Percentiles rank a stretch among this genome's conserved stretches.
These are phyloP conservation scores for Naso thynnoides DNA, from an alignment of 2,797 vertebrate species.

Conservation along the genomic window DNA sequence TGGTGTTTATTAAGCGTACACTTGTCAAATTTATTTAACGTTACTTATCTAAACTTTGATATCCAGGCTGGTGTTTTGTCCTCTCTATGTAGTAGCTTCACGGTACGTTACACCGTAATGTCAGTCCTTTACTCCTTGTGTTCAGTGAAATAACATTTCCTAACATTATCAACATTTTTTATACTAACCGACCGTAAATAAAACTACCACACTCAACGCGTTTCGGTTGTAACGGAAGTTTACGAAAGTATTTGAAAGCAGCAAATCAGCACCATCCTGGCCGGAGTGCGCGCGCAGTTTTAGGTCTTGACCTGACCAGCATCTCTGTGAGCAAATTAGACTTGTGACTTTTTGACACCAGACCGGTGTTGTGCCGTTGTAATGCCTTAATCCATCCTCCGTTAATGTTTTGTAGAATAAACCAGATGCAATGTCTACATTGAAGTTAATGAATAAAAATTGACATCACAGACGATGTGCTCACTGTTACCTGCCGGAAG, in stretches of 20 bases:
- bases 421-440: too few species aligned
- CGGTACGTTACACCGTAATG: not conserved
- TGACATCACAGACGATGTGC: too few species aligned
- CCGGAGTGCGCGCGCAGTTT: constrained; percentile 54
- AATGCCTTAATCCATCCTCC: too few species aligned
- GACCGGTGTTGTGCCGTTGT: too few species aligned
- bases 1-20: not conserved
- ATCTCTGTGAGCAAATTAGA: too few species aligned
- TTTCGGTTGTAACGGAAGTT: accelerated
- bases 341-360: too few species aligned
- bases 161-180: not conserved
- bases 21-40: constrained; percentile 9
- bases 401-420: too few species aligned
- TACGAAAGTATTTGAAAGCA: constrained; percentile 54
- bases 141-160: not conserved
- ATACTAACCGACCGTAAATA: not conserved
- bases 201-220: not conserved
- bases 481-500: too few species aligned
- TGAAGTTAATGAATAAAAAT: too few species aligned
- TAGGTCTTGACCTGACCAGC: constrained; percentile 42
- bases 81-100: not conserved
- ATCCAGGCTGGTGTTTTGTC: not conserved
- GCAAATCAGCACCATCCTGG: constrained; percentile 38
- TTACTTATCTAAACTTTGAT: not conserved
- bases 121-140: accelerated